Base-by-base conservation (phyloP, 2,888 invertebrate genomes). In the Tetranychus piercei region DNA sequence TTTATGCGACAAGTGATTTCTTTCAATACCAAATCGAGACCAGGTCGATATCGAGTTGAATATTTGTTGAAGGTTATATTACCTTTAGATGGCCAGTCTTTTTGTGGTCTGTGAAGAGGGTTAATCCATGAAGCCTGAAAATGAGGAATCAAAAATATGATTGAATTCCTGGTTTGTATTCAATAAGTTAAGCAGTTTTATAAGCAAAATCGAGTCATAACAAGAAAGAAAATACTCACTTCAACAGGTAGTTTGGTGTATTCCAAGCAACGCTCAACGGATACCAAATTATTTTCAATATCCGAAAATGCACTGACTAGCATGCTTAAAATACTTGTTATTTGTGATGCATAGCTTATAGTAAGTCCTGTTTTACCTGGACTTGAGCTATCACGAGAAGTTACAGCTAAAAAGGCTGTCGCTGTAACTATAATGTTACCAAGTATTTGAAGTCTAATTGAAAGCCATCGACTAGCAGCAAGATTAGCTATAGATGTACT, bases 1-100 rank as follows among this genome's bases (percentile, higher is more conserved):
- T 86, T 86, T 44, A 94, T 88, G 73, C 85, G 83, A 82, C 92
- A 92, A 71, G 87, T 87, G 77, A 95, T 85, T 77, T 89, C 89
- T 72, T 88, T 88, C 76, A 95, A 85, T 69, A 94, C 93, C 75
- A 94, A 87, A 80, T 94, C 93, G 74, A 92, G 83, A 43, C 90
- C 93, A 79, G 90, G 87, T 78, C 94, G 87, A 84, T 95, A 94
- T 6, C 92, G 87, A 44, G 94, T 90, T 81, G 91, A 87, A 81
- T 90, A 90, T 79, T 90, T 85, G 78, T 88, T 87, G 81, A 96
- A 91, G 78, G 87, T 87, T 66, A 96, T 88, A 67, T 87, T 85
- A 76, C 95, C 95, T 66, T 86, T 84, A 76, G 86, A 85, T 3
- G 96, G 95, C 96, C 96, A 96, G 65, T 87, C 84, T 0, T 45